phyloP scores from a whole-genome alignment of 1,140 invertebrate genomes.

The Pygmarrhopalites habei region DNA sequence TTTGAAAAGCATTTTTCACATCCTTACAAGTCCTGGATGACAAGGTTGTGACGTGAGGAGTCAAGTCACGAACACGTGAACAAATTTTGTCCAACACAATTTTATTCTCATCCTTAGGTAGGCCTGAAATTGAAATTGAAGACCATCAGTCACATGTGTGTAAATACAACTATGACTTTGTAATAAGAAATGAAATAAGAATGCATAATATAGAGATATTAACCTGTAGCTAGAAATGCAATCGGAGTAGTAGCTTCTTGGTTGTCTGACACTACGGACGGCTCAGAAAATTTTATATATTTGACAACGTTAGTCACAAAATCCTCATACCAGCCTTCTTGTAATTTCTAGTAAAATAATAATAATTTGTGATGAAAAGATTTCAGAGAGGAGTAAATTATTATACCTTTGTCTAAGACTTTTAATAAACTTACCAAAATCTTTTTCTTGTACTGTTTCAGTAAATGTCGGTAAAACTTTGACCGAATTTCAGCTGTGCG shows the following conservation, averaged over 20 bases:
- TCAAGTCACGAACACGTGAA: neutral
- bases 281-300: constrained; percentile 1
- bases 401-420: too few relatives aligned
- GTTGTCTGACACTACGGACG: too few relatives aligned
- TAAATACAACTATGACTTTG: too few relatives aligned
- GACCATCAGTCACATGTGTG: too few relatives aligned
- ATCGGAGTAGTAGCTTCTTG: constrained; percentile 12
- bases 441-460: neutral
- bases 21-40: constrained; percentile 15
- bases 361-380: too few relatives aligned
- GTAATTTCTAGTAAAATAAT: neutral
- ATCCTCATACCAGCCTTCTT: constrained; percentile 1
- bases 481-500: neutral
- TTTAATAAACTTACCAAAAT: neutral
- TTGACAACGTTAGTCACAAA: neutral
- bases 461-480: neutral
- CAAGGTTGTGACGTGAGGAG: constrained; percentile 6
- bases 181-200: too few relatives aligned
- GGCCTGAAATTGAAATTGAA: too few relatives aligned
- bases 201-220: too few relatives aligned
- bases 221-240: constrained; percentile 25
- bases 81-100: constrained; percentile 15
- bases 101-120: constrained; percentile 21
- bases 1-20: constrained; percentile 28
- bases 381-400: too few relatives aligned